phyloP scores from a whole-genome alignment of 2,888 invertebrate species.

The Syrista parreyssii region DNA sequence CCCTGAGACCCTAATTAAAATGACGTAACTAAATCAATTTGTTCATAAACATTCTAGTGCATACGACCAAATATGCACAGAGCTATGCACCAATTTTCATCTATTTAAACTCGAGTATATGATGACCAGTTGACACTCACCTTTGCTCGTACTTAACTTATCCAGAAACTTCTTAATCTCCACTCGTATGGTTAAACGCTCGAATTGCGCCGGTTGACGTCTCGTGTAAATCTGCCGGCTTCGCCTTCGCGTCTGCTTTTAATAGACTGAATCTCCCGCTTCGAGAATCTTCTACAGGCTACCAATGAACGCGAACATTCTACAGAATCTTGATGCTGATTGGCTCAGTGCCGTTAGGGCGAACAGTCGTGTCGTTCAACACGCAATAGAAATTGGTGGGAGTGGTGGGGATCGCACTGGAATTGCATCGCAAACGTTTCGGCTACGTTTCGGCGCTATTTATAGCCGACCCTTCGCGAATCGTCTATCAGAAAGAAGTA shows the following conservation, averaged over 20 bases:
- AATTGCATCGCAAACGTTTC: neutral
- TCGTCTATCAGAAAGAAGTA: too few species aligned
- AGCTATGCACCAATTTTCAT: too few species aligned
- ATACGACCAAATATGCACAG: too few species aligned
- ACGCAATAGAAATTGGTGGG: neutral
- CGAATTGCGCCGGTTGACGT: neutral
- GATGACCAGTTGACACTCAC: neutral
- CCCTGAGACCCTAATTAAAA: neutral
- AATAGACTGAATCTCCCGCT: slow-evolving; percentile 35
- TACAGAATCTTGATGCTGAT: neutral
- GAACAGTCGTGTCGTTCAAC: neutral
- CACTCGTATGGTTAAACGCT: neutral
- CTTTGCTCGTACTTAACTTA: neutral
- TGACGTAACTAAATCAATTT: neutral
- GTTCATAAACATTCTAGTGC: neutral
- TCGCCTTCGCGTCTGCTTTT: slow-evolving; percentile 20
- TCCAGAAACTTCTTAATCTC: neutral
- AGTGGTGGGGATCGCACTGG: neutral
- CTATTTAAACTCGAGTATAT: neutral
- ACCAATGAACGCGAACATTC: slow-evolving; percentile 27
- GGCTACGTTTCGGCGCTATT: neutral
- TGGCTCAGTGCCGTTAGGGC: neutral
- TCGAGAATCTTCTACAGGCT: slow-evolving; percentile 38
- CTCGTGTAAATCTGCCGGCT: slow-evolving; percentile 14
- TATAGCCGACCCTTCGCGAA: neutral